Conservation (phyloP, 2,113 vertebrate genomes). For the Alethe castanea region DNA sequence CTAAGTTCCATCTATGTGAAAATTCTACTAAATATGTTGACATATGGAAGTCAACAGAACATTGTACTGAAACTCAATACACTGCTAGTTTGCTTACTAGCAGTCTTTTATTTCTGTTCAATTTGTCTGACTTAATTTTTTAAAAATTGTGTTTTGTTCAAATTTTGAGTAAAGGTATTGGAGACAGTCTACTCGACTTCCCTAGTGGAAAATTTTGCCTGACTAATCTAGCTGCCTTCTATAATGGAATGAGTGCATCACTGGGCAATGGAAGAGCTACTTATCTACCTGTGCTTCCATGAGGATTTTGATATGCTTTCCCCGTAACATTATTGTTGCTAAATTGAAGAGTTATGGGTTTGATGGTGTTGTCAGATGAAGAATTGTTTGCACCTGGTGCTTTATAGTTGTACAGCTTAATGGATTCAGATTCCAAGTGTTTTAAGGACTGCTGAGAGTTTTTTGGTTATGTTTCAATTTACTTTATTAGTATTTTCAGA, state of each 20-base stretch:
- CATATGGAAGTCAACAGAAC: neutral
- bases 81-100: neutral
- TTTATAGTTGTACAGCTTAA: neutral
- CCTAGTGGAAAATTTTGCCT: neutral
- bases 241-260: neutral
- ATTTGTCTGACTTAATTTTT: neutral
- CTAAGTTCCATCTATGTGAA: neutral
- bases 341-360: neutral
- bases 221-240: neutral
- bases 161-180: neutral
- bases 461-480: neutral
- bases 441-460: neutral
- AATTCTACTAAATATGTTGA: neutral
- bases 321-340: neutral
- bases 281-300: neutral
- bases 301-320: neutral
- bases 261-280: neutral
- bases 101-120: neutral
- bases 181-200: neutral
- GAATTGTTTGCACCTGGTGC: neutral
- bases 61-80: neutral
- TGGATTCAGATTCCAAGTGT: neutral
- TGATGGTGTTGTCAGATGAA: neutral
- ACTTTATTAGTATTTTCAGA: neutral
- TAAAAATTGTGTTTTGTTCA: neutral